Evolutionary conservation across 2,797 vertebrate species (phyloP), one percentile per base, ranked within the genome.

Genomic region (Molossus molossus): DNA sequence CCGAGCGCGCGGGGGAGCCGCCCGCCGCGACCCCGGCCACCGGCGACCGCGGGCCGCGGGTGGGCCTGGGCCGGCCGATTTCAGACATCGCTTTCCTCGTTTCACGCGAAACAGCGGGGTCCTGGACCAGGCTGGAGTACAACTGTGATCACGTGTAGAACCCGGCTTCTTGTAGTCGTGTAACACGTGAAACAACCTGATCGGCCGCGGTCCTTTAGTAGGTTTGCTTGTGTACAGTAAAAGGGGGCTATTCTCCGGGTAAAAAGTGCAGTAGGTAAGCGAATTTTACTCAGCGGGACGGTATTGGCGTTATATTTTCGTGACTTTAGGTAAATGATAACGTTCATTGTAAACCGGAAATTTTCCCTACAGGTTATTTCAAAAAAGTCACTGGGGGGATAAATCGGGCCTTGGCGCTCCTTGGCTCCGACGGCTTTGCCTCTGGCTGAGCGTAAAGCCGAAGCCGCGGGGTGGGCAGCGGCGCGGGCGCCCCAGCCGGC

Each of bases 261-360:
- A 37, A 73, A 91, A 94, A 37, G 57, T 83, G 62, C 73, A 7
- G 58, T 96, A 88, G 93, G 94, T 97, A 87, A 96, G 87, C 85
- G 21, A 58, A 13, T 92, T 85, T 87, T 72, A 89, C 58, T 70
- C 37, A 37, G 76, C 12, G 53, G 87, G 33, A 65, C 4, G 48
- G 23, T 53, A 25, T 87, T 23, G 72, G 17, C 83, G 55, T 62
- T 62, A 1, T 3, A 8, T 33, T 81, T 40, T 81, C 69, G 6
- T 85, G 75, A 45, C n/a, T 76, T 45, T 81, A 8, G 33, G 20
- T 72, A n/a, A 48, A 55, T 70, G 33, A 67, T 23, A 5, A 4
- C 25, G 13, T 82, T 53, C 40, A 48, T 62, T 55, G 87, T 58
- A 12, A 93, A 45, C 70, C 58, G 48, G 70, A 67, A 67, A 9